Evolutionary conservation across 1,140 invertebrate species (phyloP).

Genomic region (Drosophila mayri): DNA sequence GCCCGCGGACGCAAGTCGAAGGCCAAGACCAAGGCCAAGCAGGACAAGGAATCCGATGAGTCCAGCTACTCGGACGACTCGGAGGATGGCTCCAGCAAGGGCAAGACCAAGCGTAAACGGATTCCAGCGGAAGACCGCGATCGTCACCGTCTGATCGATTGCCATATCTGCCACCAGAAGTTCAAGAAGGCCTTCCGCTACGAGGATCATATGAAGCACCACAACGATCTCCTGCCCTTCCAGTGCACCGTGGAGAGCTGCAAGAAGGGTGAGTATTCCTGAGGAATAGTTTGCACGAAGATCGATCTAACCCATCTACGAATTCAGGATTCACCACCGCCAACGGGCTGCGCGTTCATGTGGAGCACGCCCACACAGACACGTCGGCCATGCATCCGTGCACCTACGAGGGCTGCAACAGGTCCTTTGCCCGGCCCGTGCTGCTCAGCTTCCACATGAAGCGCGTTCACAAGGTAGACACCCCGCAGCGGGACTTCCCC

Average conservation of each 20-base stretch:
- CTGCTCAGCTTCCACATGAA: constrained; percentile 80
- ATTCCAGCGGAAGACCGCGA: constrained; percentile 64
- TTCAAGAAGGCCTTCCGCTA: constrained; percentile 78
- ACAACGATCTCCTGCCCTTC: constrained; percentile 78
- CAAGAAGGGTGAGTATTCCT: constrained; percentile 44
- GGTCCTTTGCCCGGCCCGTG: constrained; percentile 68
- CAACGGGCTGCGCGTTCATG: constrained; percentile 72
- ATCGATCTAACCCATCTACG: background rate
- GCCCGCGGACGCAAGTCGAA: constrained; percentile 18
- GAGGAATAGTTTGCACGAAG: accelerated
- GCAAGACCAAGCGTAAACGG: constrained; percentile 66
- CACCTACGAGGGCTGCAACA: constrained; percentile 72
- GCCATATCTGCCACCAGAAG: constrained; percentile 81
- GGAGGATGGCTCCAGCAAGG: constrained; percentile 34
- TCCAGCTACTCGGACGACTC: constrained; percentile 52
- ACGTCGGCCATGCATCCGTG: constrained; percentile 72
- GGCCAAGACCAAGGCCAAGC: constrained; percentile 39
- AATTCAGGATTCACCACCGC: constrained; percentile 69
- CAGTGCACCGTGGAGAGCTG: constrained; percentile 77
- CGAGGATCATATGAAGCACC: constrained; percentile 80
- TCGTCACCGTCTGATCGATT: constrained; percentile 69
- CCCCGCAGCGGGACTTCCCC: constrained; percentile 61
- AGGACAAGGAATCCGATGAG: constrained; percentile 38
- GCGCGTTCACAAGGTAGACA: constrained; percentile 72
- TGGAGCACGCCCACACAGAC: constrained; percentile 77